These are phyloP conservation scores for Zaprionus kolodkinae DNA, from an alignment of 1,140 invertebrate genomes.

Conservation along the genomic window DNA sequence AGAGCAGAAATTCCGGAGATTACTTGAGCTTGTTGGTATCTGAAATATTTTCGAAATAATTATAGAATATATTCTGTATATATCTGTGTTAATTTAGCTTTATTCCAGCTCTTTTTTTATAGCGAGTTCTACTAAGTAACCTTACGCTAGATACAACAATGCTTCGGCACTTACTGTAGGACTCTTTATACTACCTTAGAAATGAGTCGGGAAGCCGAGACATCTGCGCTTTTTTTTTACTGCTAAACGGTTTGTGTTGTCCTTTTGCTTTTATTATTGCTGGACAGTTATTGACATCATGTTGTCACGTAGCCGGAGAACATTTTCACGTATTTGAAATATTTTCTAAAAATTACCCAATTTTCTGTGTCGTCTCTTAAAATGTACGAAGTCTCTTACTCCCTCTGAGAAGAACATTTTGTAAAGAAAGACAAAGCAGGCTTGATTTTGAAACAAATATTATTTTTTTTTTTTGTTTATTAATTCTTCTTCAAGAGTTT, in stretches of 20 bases:
- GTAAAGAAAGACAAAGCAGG: neutral
- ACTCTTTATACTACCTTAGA: neutral
- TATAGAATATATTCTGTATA: neutral
- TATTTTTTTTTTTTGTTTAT: slow-evolving; percentile 54
- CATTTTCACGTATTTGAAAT: slow-evolving; percentile 82
- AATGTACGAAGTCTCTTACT: neutral
- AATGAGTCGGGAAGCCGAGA: neutral
- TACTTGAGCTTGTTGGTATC: too few relatives aligned
- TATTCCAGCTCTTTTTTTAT: neutral
- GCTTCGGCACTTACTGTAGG: neutral
- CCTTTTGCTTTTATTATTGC: slow-evolving; percentile 50
- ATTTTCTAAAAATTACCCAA: slow-evolving; percentile 82
- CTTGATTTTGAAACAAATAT: slow-evolving; percentile 78
- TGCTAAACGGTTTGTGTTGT: slow-evolving; percentile 64
- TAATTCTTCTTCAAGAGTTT: slow-evolving; percentile 67
- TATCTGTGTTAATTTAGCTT: neutral
- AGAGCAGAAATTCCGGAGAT: too few relatives aligned
- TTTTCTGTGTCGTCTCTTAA: slow-evolving; percentile 58
- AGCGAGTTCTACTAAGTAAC: neutral
- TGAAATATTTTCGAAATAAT: neutral
- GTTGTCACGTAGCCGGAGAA: slow-evolving; percentile 66
- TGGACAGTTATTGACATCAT: slow-evolving; percentile 40
- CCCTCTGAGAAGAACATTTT: neutral
- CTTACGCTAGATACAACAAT: neutral
- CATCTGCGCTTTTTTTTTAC: slow-evolving; percentile 61